phyloP scores from a whole-genome alignment of 1,140 invertebrate genomes.

The Listronotus oregonensis region DNA sequence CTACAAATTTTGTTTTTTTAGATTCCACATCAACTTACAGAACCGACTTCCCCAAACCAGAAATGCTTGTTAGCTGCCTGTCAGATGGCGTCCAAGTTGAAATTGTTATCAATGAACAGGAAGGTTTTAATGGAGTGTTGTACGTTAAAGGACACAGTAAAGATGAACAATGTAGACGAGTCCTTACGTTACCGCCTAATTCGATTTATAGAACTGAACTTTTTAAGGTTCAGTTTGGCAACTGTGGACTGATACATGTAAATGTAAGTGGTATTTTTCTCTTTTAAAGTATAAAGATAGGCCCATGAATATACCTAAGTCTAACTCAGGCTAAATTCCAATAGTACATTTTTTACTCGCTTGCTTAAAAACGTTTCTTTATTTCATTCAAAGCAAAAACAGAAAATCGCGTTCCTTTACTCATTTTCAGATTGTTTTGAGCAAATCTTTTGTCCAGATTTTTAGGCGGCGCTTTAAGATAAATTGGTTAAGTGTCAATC shows the following conservation, averaged over 20 bases:
- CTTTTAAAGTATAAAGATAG: no score
- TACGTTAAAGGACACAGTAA: slow-evolving; percentile 95
- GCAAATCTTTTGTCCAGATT: no score
- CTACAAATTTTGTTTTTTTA: slow-evolving; percentile 26
- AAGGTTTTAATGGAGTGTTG: slow-evolving; percentile 87
- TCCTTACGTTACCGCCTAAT: slow-evolving; percentile 73
- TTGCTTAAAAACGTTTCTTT: no score
- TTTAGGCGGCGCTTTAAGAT: no score
- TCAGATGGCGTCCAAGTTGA: slow-evolving; percentile 90
- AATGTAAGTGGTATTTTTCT: slow-evolving; percentile 68
- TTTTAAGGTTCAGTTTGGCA: slow-evolving; percentile 91
- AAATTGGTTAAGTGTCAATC: no score
- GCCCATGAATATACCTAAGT: no score
- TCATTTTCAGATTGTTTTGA: no score
- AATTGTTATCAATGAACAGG: slow-evolving; percentile 68
- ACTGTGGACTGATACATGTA: slow-evolving; percentile 87
- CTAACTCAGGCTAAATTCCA: no score
- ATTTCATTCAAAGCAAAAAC: no score
- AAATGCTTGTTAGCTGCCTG: slow-evolving; percentile 85
- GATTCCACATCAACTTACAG: slow-evolving; percentile 60
- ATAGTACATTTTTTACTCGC: no score
- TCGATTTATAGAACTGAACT: slow-evolving; percentile 72
- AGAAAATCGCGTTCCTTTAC: no score
- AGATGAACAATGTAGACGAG: slow-evolving; percentile 83
- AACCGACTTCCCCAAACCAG: slow-evolving; percentile 83